Conservation (phyloP, 2,888 invertebrate species). For the Nephrotoma guestfalica region DNA sequence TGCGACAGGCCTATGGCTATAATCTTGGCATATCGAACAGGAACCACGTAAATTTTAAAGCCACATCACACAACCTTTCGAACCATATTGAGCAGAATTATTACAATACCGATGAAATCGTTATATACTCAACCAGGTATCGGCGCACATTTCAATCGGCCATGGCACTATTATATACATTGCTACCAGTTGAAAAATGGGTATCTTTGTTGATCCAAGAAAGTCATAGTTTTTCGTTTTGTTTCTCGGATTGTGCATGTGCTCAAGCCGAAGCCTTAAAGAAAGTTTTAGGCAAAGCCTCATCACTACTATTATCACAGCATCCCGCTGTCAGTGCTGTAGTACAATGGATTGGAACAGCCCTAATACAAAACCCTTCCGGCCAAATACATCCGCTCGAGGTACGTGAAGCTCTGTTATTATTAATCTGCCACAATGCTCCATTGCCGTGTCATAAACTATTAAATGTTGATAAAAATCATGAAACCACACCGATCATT, state of each 20-base stretch:
- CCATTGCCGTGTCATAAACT: constrained; percentile 52
- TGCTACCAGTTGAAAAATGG: constrained; percentile 51
- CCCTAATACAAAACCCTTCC: constrained; percentile 49
- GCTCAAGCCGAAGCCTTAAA: constrained; percentile 38
- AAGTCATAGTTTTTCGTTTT: constrained; percentile 69
- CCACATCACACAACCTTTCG: background rate
- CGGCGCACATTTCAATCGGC: constrained; percentile 85
- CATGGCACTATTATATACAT: constrained; percentile 58
- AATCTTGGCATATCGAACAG: constrained; percentile 26
- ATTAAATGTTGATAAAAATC: constrained; percentile 5
- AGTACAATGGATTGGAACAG: constrained; percentile 46
- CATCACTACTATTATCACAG: constrained; percentile 48
- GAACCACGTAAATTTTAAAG: background rate
- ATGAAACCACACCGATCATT: constrained; percentile 11
- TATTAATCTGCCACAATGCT: constrained; percentile 74
- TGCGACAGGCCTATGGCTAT: constrained; percentile 42
- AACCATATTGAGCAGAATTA: constrained; percentile 8
- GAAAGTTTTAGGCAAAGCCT: constrained; percentile 33
- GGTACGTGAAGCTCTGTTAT: constrained; percentile 61
- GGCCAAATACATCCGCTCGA: constrained; percentile 46
- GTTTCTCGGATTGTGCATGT: constrained; percentile 75
- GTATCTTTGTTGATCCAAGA: constrained; percentile 53
- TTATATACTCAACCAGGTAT: constrained; percentile 69
- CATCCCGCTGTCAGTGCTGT: constrained; percentile 61
- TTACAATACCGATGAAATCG: constrained; percentile 40